These are phyloP conservation scores for Nannoperca australis DNA, from an alignment of 2,797 vertebrate genomes.

Conservation along the genomic window DNA sequence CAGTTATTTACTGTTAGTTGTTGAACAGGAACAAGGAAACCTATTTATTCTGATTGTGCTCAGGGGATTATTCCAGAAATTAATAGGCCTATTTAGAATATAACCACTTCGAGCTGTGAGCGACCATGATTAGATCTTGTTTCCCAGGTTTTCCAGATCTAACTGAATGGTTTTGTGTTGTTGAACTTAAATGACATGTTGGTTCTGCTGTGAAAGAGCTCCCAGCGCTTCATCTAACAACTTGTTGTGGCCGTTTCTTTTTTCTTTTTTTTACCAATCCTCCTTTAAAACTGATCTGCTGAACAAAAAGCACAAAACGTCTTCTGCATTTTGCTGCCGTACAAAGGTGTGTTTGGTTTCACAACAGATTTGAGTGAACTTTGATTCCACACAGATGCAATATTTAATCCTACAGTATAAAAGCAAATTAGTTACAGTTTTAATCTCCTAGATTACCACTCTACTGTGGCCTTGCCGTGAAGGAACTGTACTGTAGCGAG, in stretches of 20 bases:
- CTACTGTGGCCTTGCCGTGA: not conserved
- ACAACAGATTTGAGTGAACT: slow-evolving; percentile 3
- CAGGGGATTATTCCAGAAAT: not conserved
- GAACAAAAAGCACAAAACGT: not conserved
- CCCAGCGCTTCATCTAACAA: not conserved
- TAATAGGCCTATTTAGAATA: not conserved
- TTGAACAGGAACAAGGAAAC: not conserved
- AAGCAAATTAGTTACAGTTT: slow-evolving; percentile 8
- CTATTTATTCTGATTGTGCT: not conserved
- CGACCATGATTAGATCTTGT: not conserved
- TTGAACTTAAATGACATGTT: not conserved
- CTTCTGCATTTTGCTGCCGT: not conserved
- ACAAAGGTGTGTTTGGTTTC: slow-evolving; percentile 23
- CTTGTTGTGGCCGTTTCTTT: not conserved
- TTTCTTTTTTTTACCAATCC: not conserved
- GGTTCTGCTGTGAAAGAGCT: not conserved
- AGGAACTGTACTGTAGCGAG: slow-evolving; percentile 8
- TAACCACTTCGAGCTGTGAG: not conserved
- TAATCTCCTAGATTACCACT: slow-evolving; percentile 32
- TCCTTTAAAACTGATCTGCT: not conserved
- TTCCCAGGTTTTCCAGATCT: slow-evolving; percentile 3
- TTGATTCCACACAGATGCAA: slow-evolving; percentile 4
- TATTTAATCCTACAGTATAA: slow-evolving; percentile 28
- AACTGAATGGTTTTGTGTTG: not conserved
- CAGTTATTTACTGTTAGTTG: not conserved